Evolutionary conservation across 2,888 invertebrate genomes (phyloP), one percentile per base, ranked within the genome.

Genomic region (Stenotaenia linearis): DNA sequence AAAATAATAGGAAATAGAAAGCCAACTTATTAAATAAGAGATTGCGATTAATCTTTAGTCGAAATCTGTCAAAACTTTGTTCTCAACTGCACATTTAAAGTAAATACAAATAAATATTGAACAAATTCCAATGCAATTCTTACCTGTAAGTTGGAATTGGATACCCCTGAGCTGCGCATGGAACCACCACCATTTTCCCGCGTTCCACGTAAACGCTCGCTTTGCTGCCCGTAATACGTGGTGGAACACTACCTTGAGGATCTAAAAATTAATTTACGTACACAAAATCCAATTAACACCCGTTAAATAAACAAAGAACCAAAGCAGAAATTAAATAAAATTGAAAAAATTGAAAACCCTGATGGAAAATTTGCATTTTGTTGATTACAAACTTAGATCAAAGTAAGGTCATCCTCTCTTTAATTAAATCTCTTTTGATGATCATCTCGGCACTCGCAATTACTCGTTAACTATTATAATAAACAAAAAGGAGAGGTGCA

Each of bases 171-270:
- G 81, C 81, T 9, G 78, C 78, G 32, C 81, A 81, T n/a, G 81
- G 81, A 7, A 81, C 69, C 40, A 80, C 79, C 9, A 77, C 79
- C 80, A 86, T 86, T 83, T 87, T 86, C 56, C 87, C 86, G 76
- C 86, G 78, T 40, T 81, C 80, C 21, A 35, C 40, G n/a, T 69
- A 25, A 25, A 81, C 75, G 0, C 56, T 75, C 10, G 81, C 61
- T 37, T 78, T 77, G 45, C 80, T 80, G 25, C 78, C 80, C 15
- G 80, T 80, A 30, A 80, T 78, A 15, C 81, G 37, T 21, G 81
- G 81, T 21, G 81, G 81, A 25, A 81, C 81, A 61, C 80, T 81
- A 6, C 81, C 81, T 76, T 81, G 81, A 25, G 81, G 81, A 37
- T 76, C 81, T 81, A 37, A 56, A 37, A 69, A 30, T n/a, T n/a